phyloP scores from a whole-genome alignment of 1,140 invertebrate species.

The Ceratina australensis region DNA sequence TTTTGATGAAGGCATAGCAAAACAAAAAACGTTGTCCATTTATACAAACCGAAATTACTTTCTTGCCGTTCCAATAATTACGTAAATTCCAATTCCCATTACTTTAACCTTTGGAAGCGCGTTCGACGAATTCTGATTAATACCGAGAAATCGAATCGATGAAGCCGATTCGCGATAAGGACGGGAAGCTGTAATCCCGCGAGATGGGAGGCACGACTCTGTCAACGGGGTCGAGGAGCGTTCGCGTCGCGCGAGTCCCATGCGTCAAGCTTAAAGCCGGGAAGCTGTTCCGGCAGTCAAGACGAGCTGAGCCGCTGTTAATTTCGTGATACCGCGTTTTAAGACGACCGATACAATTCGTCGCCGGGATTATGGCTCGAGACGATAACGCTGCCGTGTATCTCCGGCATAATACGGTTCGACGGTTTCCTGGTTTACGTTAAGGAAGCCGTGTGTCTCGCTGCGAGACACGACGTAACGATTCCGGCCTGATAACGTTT shows the following conservation, averaged over 20 bases:
- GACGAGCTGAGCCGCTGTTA: conserved; percentile 12
- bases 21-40: too few species aligned
- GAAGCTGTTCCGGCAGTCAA: conserved; percentile 20
- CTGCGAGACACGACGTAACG: too few species aligned
- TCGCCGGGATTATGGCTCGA: conserved; percentile 11
- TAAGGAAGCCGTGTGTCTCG: too few species aligned
- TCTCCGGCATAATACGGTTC: neutral
- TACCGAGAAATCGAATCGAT: conserved; percentile 1
- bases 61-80: too few species aligned
- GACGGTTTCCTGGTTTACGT: too few species aligned
- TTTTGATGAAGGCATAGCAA: too few species aligned
- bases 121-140: conserved; percentile 9
- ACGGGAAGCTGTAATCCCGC: conserved; percentile 30
- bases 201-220: neutral
- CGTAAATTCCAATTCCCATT: conserved; percentile 1
- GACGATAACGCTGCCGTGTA: neutral
- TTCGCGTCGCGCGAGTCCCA: neutral
- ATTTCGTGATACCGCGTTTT: conserved; percentile 32
- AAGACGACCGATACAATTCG: conserved; percentile 12
- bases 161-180: conserved; percentile 17
- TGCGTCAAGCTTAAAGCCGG: conserved; percentile 23
- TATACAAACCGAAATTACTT: too few species aligned
- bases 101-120: neutral
- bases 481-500: too few species aligned
- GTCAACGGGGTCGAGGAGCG: too few species aligned